Evolutionary conservation across 2,113 vertebrate species (phyloP).

Genomic region (Seriola quinqueradiata): DNA sequence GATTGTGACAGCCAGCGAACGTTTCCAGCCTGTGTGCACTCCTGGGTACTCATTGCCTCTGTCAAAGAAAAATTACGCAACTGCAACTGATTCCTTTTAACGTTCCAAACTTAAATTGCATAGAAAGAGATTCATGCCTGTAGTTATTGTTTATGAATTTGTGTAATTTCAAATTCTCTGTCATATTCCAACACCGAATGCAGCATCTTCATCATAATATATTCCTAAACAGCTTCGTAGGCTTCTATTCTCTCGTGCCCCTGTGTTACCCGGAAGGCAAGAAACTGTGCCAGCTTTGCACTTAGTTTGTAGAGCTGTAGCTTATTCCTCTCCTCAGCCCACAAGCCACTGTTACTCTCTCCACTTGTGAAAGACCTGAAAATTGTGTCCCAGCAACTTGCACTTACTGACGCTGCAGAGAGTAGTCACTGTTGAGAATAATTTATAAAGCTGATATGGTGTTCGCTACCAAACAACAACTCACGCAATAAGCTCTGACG

Average conservation of each 20-base stretch:
- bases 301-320: slow-evolving; percentile 21
- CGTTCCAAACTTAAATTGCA: slow-evolving; percentile 4
- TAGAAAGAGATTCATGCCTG: neutral
- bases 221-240: neutral
- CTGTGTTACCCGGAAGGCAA: slow-evolving; percentile 13
- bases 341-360: slow-evolving; percentile 11
- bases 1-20: slow-evolving; percentile 40
- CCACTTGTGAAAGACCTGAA: slow-evolving; percentile 33
- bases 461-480: neutral
- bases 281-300: slow-evolving; percentile 35
- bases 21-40: slow-evolving; percentile 43
- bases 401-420: neutral
- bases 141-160: slow-evolving; percentile 13
- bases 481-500: neutral
- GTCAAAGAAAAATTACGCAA: slow-evolving; percentile 45
- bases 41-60: slow-evolving; percentile 24
- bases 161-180: slow-evolving; percentile 7
- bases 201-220: neutral
- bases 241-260: slow-evolving; percentile 15
- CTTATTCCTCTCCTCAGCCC: slow-evolving; percentile 28
- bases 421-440: slow-evolving; percentile 31
- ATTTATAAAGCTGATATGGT: slow-evolving; percentile 25
- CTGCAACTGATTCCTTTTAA: slow-evolving; percentile 1
- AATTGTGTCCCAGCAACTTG: slow-evolving; percentile 18
- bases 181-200: neutral